These are phyloP conservation scores for Labrus mixtus DNA, from an alignment of 2,113 vertebrate species.

Conservation along the genomic window DNA sequence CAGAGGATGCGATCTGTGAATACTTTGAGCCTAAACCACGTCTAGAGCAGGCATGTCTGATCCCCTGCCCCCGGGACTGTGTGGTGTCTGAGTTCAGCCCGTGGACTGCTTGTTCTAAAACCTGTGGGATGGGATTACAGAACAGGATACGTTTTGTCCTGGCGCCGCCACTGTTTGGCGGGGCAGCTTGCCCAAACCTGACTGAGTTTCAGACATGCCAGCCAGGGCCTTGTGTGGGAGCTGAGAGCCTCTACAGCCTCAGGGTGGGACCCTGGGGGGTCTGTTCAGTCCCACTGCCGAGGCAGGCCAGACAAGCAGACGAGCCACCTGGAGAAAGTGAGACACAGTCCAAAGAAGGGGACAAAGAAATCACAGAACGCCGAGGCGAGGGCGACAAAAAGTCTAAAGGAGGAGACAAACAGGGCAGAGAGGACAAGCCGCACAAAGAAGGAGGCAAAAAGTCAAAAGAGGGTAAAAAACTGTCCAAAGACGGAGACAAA, in stretches of 20 bases:
- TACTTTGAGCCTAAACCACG: conserved; percentile 97
- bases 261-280: conserved; percentile 91
- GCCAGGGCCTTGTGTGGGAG: conserved; percentile 79
- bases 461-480: conserved; percentile 38
- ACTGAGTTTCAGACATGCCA: conserved; percentile 93
- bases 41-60: conserved; percentile 95
- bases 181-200: conserved; percentile 92
- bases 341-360: conserved; percentile 26
- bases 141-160: conserved; percentile 90
- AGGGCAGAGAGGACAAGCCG: conserved; percentile 36
- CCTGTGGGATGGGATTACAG: conserved; percentile 90
- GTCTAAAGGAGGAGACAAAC: conserved; percentile 29
- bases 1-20: conserved; percentile 94
- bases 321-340: conserved; percentile 33
- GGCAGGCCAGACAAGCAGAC: conserved; percentile 83
- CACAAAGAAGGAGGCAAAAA: conserved; percentile 36
- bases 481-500: conserved; percentile 37
- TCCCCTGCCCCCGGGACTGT: conserved; percentile 93
- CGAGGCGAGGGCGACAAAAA: conserved; percentile 3
- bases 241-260: conserved; percentile 90
- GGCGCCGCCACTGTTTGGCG: conserved; percentile 90
- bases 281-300: conserved; percentile 82
- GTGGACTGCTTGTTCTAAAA: conserved; percentile 95
- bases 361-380: neutral
- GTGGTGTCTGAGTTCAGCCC: conserved; percentile 89